Conservation (phyloP, 2,113 vertebrate genomes). For the Pangasianodon hypophthalmus region DNA sequence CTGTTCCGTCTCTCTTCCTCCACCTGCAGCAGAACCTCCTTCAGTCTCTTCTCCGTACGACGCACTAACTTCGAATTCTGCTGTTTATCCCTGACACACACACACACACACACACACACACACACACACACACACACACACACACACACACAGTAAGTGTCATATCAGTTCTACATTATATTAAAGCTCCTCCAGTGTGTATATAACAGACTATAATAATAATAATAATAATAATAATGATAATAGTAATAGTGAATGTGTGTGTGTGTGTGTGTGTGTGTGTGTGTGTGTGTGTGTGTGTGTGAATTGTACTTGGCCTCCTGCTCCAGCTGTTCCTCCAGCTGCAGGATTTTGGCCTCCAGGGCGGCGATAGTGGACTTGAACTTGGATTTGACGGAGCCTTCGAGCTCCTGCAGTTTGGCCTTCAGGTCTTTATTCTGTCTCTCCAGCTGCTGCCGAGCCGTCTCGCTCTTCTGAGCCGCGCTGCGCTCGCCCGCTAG, state of each 20-base stretch:
- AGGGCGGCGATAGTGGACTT: constrained; percentile 90
- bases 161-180: not conserved
- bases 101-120: not conserved
- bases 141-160: not conserved
- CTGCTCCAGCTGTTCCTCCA: constrained; percentile 97
- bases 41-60: constrained; percentile 91
- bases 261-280: constrained; percentile 28
- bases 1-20: constrained; percentile 90
- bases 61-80: constrained; percentile 84
- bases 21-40: constrained; percentile 89
- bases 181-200: not conserved
- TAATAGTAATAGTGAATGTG: too few species aligned
- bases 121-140: not conserved
- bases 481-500: constrained; percentile 85
- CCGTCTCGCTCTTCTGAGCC: constrained; percentile 92
- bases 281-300: too few species aligned
- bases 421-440: constrained; percentile 97
- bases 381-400: constrained; percentile 92
- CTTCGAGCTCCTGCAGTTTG: constrained; percentile 94
- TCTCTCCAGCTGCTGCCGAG: constrained; percentile 91
- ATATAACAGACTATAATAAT: too few species aligned
- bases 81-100: constrained; percentile 81
- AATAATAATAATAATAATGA: too few species aligned
- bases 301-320: constrained; percentile 85
- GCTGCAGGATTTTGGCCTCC: constrained; percentile 92